These are phyloP conservation scores for Nipponacmea schrenckii DNA, from an alignment of 2,888 invertebrate species.

Conservation along the genomic window DNA sequence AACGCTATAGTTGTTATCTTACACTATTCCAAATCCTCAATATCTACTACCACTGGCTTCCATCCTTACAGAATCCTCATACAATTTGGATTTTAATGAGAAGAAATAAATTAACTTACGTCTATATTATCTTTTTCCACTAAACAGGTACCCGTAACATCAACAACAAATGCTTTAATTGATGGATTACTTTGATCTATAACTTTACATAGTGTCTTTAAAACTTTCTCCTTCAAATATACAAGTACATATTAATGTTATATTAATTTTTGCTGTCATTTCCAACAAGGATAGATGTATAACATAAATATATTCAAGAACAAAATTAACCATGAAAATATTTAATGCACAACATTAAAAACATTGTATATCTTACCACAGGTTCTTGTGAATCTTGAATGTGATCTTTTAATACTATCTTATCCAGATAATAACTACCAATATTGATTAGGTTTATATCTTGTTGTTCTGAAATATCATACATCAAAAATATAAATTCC, in stretches of 20 bases:
- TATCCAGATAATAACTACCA: conserved; percentile 42
- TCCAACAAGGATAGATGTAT: too few relatives aligned
- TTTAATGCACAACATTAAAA: too few relatives aligned
- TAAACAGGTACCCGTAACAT: conserved; percentile 45
- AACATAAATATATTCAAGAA: too few relatives aligned
- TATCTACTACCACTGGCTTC: neutral
- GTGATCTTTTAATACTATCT: conserved; percentile 33
- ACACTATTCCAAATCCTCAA: too few relatives aligned
- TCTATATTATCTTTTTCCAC: conserved; percentile 14
- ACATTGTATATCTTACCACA: conserved; percentile 33
- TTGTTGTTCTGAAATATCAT: conserved; percentile 38
- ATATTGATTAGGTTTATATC: conserved; percentile 41
- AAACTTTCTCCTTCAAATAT: conserved; percentile 43
- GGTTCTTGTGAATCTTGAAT: conserved; percentile 40
- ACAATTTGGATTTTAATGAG: neutral
- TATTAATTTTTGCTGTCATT: too few relatives aligned
- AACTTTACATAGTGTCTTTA: conserved; percentile 42
- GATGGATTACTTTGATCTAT: conserved; percentile 46
- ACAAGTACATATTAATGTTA: neutral
- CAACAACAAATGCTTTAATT: conserved; percentile 49
- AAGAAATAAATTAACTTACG: neutral
- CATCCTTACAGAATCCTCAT: neutral
- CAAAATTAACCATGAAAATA: too few relatives aligned
- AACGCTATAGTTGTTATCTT: too few relatives aligned
- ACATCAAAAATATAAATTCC: neutral